phyloP scores from a whole-genome alignment of 2,113 vertebrate species.

The Donacobius atricapilla region DNA sequence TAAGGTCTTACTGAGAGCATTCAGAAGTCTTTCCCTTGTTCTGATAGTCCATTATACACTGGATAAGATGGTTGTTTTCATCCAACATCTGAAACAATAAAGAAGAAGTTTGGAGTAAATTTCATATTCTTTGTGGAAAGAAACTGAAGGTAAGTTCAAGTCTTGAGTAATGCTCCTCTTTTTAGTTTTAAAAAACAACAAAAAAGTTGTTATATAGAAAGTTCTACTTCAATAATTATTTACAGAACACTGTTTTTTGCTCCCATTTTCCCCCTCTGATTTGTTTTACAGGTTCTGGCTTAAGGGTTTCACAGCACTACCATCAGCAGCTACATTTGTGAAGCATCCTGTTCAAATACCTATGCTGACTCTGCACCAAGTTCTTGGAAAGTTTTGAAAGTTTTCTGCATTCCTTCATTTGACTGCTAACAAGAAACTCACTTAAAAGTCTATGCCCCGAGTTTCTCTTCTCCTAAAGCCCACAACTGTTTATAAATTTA shows the following conservation, averaged over 20 bases:
- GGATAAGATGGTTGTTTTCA: constrained; percentile 99
- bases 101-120: constrained; percentile 13
- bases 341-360: not conserved
- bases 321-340: not conserved
- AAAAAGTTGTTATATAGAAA: not conserved
- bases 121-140: not conserved
- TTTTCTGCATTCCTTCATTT: not conserved
- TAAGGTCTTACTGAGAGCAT: constrained; percentile 92
- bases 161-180: not conserved
- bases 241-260: not conserved
- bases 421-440: not conserved
- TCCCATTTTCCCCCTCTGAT: not conserved
- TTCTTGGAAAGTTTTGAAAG: not conserved
- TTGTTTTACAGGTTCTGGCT: not conserved
- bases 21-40: constrained; percentile 98
- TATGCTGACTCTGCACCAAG: not conserved
- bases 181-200: not conserved
- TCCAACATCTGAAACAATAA: constrained; percentile 89
- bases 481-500: not conserved
- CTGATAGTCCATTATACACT: constrained; percentile 99
- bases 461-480: not conserved
- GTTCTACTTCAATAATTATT: not conserved
- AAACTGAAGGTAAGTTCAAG: not conserved
- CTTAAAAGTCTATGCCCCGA: not conserved
- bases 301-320: not conserved